Evolutionary conservation across 2,797 vertebrate genomes (phyloP), one percentile per base, ranked within the genome.

Genomic region (Potorous gilbertii): DNA sequence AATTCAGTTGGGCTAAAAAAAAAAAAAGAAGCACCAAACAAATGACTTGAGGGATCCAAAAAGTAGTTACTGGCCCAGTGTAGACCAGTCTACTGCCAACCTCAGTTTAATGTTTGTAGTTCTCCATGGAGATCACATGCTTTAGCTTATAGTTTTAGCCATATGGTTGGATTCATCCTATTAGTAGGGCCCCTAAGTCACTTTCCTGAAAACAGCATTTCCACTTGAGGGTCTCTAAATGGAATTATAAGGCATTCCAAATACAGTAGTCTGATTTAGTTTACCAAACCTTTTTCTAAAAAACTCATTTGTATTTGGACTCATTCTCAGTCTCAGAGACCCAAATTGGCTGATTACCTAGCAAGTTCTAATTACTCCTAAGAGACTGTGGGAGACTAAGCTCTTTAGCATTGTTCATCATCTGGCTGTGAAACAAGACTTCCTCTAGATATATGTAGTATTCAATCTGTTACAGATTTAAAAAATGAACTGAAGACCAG

Each of bases 131-230:
- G 92, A 91, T 90, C 81, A 96, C 95, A 94, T 57, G 54, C 55
- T 94, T 95, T 29, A 81, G 89, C 18, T 66, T 93, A 28, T 94
- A 95, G 95, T 97, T 97, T 97, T 93, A 96, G 90, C 90, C 18
- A 55, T 90, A 81, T 87, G 90, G 62, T 94, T 94, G 94, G 95
- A 96, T 96, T 95, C 62, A 95, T 94, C 92, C 93, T 59, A 54
- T 95, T 89, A 96, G 55, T 54, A 94, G 8, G 92, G 90, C 9
- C 29, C 97, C 96, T 94, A 95, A 92, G 81, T 95, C 29, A 93
- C 16, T 91, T 91, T 94, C 59, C 50, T 93, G 54, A 91, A 54
- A 92, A 93, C 21, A 74, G 40, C 16, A 93, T 93, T 93, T 91
- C 31, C 66, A 96, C 56, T 93, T 95, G 90, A 96, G 1, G 1